Evolutionary conservation across 2,888 invertebrate genomes (phyloP).

Genomic region (Ichneumoninae sp.): DNA sequence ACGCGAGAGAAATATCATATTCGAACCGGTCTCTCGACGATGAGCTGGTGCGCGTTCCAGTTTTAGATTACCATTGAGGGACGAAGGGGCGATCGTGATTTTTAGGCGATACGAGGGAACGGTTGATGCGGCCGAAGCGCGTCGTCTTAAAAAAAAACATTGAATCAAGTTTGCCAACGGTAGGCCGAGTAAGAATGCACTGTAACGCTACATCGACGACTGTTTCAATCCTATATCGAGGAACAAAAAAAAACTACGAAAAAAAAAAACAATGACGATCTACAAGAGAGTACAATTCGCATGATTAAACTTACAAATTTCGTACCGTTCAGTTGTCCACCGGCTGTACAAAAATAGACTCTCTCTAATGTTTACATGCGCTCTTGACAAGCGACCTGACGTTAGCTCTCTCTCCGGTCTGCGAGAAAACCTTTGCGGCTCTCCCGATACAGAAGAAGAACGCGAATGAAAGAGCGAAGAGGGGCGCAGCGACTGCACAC

Average conservation of each 20-base stretch:
- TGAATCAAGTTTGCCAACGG: neutral
- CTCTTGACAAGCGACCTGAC: constrained; percentile 43
- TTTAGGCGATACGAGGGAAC: neutral
- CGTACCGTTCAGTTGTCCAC: constrained; percentile 12
- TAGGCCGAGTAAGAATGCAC: neutral
- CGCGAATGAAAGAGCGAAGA: constrained; percentile 16
- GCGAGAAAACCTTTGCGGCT: constrained; percentile 15
- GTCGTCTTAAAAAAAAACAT: neutral
- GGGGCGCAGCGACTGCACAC: constrained; percentile 4
- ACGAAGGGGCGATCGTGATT: constrained; percentile 16
- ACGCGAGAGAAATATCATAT: constrained; percentile 57
- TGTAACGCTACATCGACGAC: neutral
- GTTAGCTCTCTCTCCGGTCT: constrained; percentile 6
- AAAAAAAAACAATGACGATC: neutral
- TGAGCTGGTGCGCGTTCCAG: constrained; percentile 43
- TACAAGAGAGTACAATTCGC: neutral
- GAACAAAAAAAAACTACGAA: neutral
- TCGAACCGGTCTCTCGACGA: constrained; percentile 43
- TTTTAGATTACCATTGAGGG: constrained; percentile 64
- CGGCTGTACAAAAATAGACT: constrained; percentile 2
- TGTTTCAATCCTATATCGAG: neutral
- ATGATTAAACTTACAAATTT: neutral
- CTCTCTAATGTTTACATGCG: constrained; percentile 38
- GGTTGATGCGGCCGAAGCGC: neutral
- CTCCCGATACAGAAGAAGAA: constrained; percentile 13